phyloP scores from a whole-genome alignment of 1,140 invertebrate genomes.

The Thereuonema tuberculata region DNA sequence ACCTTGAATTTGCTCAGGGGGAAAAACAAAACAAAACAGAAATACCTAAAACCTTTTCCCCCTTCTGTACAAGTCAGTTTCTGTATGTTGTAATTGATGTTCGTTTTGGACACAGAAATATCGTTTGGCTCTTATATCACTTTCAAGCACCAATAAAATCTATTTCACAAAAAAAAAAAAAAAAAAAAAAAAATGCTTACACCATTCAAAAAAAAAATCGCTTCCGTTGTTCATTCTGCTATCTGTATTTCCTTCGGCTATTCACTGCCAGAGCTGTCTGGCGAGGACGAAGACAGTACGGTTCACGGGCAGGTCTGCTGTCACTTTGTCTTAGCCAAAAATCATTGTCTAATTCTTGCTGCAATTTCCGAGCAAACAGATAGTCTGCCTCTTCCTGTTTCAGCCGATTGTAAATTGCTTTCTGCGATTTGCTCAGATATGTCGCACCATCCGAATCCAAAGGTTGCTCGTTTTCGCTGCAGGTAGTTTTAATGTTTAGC shows the following conservation, averaged over 20 bases:
- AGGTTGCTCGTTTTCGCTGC: not conserved
- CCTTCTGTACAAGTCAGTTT: too few relatives aligned
- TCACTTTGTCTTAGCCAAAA: not conserved
- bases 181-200: too few relatives aligned
- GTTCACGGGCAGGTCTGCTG: not conserved
- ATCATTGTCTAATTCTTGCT: not conserved
- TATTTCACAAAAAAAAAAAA: too few relatives aligned
- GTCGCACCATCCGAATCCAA: not conserved
- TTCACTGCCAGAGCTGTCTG: not conserved
- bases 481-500: not conserved
- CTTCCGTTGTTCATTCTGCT: too few relatives aligned
- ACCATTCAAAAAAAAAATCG: too few relatives aligned
- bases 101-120: too few relatives aligned
- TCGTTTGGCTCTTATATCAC: too few relatives aligned
- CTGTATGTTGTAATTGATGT: too few relatives aligned
- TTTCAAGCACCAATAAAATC: too few relatives aligned
- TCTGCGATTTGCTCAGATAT: not conserved
- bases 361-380: not conserved
- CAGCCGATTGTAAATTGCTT: not conserved
- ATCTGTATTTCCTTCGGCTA: not conserved
- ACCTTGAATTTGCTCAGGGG: too few relatives aligned
- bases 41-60: too few relatives aligned
- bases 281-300: not conserved
- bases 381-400: conserved; percentile 1
- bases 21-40: too few relatives aligned